Base-by-base conservation (phyloP, 2,113 vertebrate genomes). In the Scomber colias region DNA sequence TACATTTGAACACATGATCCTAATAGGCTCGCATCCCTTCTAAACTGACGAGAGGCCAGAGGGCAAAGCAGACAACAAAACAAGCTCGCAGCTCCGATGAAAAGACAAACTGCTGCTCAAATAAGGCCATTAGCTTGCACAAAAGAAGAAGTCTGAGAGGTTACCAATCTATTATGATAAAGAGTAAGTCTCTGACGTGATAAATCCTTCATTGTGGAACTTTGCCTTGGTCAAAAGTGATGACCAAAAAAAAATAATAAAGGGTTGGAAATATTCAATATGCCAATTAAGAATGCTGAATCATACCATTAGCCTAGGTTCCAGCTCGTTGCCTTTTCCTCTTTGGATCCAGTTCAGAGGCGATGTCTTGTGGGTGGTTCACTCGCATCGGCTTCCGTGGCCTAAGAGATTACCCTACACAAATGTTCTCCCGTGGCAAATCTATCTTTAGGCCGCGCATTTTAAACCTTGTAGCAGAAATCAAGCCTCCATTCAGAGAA, bases 401-500 rank as follows among this genome's bases (percentile, higher is more conserved):
- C 79, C 87, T 63, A 51, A 74, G 72, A 90, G 87, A 89, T 90
- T 90, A 91, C 82, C 90, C 68, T 75, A 59, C 89, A 84, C 87
- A 89, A 87, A 86, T 87, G 68, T 81, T 82, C 79, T 90, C 91
- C 90, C 59, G 75, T 86, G 77, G 82, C 80, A 93, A 88, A 83
- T 91, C 92, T 90, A 75, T 82, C 89, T 92, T 89, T 83, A 92
- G 81, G 85, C 75, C 56, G 27, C 56, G 70, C 83, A 85, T 92
- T 89, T 91, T 91, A 93, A 92, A 93, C 91, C 91, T 87, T 87
- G 85, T 92, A 92, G 92, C 92, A 93, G 91, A 93, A 95, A 94
- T 92, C 94, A 91, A 85, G 88, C 80, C 89, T 86, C 92, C 86
- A 95, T 94, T 94, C 92, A 95, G 86, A 50, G 79, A 61, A 81